Conservation (phyloP, 2,113 vertebrate genomes). For the Aspidoscelis tigris region DNA sequence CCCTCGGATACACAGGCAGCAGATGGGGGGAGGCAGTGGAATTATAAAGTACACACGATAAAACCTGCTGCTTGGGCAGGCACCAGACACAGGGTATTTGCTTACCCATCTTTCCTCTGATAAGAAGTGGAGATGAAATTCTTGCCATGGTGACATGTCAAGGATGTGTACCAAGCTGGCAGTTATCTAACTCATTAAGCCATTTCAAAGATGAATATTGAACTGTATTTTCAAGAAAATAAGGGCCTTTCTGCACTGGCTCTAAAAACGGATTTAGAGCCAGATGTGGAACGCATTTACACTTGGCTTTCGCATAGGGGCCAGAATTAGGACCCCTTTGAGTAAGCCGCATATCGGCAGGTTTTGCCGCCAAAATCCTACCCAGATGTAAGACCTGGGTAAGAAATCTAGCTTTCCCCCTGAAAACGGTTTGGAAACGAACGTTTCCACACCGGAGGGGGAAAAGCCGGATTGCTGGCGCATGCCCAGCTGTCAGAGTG, state of each 20-base stretch:
- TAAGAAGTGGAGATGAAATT: constrained; percentile 65
- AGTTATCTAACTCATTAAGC: constrained; percentile 73
- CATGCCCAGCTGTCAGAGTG: too few species aligned
- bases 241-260: not conserved
- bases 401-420: too few species aligned
- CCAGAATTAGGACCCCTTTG: too few species aligned
- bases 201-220: constrained; percentile 58
- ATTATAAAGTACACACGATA: constrained; percentile 83
- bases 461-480: too few species aligned
- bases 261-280: too few species aligned
- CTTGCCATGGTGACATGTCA: constrained; percentile 58
- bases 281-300: too few species aligned
- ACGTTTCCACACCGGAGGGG: too few species aligned
- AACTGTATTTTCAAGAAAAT: constrained; percentile 69
- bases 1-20: constrained; percentile 78
- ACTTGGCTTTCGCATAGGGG: too few species aligned
- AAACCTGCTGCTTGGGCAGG: constrained; percentile 74
- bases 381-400: too few species aligned
- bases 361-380: too few species aligned
- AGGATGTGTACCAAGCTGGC: constrained; percentile 57
- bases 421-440: too few species aligned
- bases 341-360: too few species aligned
- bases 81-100: constrained; percentile 68
- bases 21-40: constrained; percentile 68
- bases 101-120: constrained; percentile 62